A percentile compares a stretch with the other conserved stretches of the same genome.
Conservation (phyloP, 2,888 invertebrate genomes). For the Cartodere bifasciata region DNA sequence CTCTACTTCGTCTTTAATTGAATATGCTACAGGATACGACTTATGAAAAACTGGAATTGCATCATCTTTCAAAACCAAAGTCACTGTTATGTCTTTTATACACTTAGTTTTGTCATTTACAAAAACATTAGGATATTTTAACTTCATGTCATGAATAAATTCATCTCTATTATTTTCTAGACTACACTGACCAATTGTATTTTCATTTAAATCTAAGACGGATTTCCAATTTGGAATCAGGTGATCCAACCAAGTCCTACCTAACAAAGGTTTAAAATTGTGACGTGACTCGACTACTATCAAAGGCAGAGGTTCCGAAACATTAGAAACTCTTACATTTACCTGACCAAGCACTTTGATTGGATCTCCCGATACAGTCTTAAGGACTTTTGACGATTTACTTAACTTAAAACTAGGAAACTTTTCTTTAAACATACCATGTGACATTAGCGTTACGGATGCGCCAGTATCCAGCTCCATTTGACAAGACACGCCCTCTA, state of each 20-base stretch:
- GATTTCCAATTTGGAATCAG: conserved; percentile 5
- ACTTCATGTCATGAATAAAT: conserved; percentile 2
- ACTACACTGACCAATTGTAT: neutral
- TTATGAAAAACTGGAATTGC: conserved; percentile 14
- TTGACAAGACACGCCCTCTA: neutral
- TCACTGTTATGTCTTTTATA: conserved; percentile 6
- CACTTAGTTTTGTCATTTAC: neutral
- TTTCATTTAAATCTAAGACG: conserved; percentile 1
- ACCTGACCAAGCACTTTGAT: conserved; percentile 3
- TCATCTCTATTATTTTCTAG: neutral
- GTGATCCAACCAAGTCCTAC: conserved; percentile 5
- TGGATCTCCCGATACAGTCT: conserved; percentile 2
- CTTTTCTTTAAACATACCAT: conserved; percentile 1
- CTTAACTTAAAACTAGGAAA: neutral
- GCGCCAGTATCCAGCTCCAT: conserved; percentile 9
- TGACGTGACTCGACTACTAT: conserved; percentile 2
- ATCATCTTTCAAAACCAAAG: conserved; percentile 4
- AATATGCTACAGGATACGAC: conserved; percentile 13
- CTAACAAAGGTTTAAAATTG: conserved; percentile 7
- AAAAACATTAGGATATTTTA: conserved; percentile 1
- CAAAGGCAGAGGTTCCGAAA: conserved; percentile 1
- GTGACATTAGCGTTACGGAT: conserved; percentile 1
- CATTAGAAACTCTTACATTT: conserved; percentile 4
- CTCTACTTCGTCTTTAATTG: conserved; percentile 11
- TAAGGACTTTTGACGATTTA: neutral